Evolutionary conservation across 2,113 vertebrate species (phyloP).

Genomic region (Strix aluco): DNA sequence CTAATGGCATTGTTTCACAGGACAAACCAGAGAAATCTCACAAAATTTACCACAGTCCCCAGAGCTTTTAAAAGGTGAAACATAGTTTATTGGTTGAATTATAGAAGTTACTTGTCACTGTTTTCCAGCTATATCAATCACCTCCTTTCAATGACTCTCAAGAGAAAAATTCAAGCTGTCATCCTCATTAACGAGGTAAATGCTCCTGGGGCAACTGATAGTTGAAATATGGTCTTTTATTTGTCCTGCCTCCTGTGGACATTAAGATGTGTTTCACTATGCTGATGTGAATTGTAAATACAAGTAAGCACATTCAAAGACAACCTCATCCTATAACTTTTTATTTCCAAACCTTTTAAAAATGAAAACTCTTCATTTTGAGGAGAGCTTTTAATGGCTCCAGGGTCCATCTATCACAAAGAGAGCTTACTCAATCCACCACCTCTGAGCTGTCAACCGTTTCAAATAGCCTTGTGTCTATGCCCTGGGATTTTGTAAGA

Average conservation of each 20-base stretch:
- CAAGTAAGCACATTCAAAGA: background rate
- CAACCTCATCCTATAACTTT: background rate
- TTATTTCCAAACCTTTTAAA: background rate
- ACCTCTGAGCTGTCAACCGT: background rate
- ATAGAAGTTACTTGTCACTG: background rate
- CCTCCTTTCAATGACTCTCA: slow-evolving; percentile 18
- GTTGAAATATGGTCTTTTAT: slow-evolving; percentile 1
- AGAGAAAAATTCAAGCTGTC: slow-evolving; percentile 37
- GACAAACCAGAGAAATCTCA: background rate
- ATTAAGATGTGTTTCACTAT: background rate
- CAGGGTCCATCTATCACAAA: background rate
- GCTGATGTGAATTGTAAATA: background rate
- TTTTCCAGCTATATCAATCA: background rate
- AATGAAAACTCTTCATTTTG: background rate
- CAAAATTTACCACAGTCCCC: background rate
- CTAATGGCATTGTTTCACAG: background rate
- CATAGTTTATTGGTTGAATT: slow-evolving; percentile 20
- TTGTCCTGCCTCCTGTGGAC: background rate
- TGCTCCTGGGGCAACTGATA: background rate
- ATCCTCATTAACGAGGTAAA: slow-evolving; percentile 38
- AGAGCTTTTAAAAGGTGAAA: slow-evolving; percentile 8
- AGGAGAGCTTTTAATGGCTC: background rate
- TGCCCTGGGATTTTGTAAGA: background rate
- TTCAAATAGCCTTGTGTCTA: background rate
- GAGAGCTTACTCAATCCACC: background rate